Conservation (phyloP, 37 sponge, comb jelly and placozoan species). For the Chondrosia reniformis region DNA sequence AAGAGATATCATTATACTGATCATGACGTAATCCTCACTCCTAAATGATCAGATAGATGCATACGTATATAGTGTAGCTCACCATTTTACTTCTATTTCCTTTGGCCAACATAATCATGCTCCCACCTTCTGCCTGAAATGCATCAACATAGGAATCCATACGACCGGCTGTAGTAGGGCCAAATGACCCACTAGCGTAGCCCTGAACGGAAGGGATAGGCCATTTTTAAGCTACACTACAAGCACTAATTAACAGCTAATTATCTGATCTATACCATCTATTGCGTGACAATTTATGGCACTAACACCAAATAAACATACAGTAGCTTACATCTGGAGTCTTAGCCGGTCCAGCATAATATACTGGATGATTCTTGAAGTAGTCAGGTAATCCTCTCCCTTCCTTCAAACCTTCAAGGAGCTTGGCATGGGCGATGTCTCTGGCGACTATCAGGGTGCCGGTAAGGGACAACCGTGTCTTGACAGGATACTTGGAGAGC, state of each 20-base stretch:
- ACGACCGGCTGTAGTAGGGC: constrained; percentile 52
- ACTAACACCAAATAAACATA: background rate
- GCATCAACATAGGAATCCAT: constrained; percentile 47
- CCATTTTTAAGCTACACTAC: too few relatives aligned
- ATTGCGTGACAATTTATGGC: background rate
- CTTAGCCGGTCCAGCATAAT: constrained; percentile 62
- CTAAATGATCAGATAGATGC: too few relatives aligned
- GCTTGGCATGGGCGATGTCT: constrained; percentile 57
- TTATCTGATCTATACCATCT: too few relatives aligned
- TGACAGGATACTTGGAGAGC: constrained; percentile 37
- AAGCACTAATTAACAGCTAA: too few relatives aligned
- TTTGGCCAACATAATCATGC: constrained; percentile 52
- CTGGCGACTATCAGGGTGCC: constrained; percentile 48
- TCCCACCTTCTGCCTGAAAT: constrained; percentile 38
- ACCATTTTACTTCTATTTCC: constrained; percentile 49
- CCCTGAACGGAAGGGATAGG: constrained; percentile 18
- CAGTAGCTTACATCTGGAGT: constrained; percentile 29
- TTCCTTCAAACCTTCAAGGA: constrained; percentile 28
- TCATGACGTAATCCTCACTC: too few relatives aligned
- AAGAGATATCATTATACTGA: too few relatives aligned
- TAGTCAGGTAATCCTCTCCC: constrained; percentile 45
- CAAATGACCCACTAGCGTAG: constrained; percentile 41
- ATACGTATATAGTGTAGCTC: background rate
- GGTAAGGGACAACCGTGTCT: constrained; percentile 36
- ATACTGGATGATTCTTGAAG: constrained; percentile 47